Evolutionary conservation across 2,797 vertebrate species (phyloP).

Genomic region (Eutrigla gurnardus): DNA sequence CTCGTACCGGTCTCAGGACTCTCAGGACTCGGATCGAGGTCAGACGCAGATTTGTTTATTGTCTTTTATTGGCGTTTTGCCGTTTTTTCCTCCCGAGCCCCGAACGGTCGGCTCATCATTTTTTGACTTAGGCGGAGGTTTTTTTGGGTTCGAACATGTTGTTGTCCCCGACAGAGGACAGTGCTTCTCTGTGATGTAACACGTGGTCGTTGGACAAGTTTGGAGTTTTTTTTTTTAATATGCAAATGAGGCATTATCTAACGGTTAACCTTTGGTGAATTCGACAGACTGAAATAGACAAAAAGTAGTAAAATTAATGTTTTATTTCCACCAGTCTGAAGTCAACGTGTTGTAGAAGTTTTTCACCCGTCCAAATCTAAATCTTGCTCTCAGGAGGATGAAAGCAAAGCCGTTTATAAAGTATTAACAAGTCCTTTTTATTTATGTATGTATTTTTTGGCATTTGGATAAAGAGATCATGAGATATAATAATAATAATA

Average conservation of each 20-base stretch:
- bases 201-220: neutral
- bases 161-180: slow-evolving; percentile 21
- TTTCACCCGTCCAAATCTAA: neutral
- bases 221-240: too few relatives aligned
- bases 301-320: too few relatives aligned
- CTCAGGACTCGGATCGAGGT: slow-evolving; percentile 38
- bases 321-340: too few relatives aligned
- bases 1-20: slow-evolving; percentile 26
- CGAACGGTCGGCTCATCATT: slow-evolving; percentile 10
- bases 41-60: slow-evolving; percentile 10
- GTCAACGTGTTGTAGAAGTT: too few relatives aligned
- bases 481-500: too few relatives aligned
- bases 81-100: slow-evolving; percentile 40
- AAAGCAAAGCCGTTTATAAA: neutral
- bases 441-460: slow-evolving; percentile 2
- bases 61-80: neutral
- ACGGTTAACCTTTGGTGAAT: too few relatives aligned
- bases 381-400: slow-evolving; percentile 22
- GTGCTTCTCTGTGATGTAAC: slow-evolving; percentile 30
- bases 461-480: slow-evolving; percentile 12
- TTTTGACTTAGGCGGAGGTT: neutral
- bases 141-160: slow-evolving; percentile 17
- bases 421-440: too few relatives aligned
- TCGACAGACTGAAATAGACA: too few relatives aligned
- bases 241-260: too few relatives aligned